Conservation (phyloP, 2,797 vertebrate species). For the Pseudochirops cupreus region DNA sequence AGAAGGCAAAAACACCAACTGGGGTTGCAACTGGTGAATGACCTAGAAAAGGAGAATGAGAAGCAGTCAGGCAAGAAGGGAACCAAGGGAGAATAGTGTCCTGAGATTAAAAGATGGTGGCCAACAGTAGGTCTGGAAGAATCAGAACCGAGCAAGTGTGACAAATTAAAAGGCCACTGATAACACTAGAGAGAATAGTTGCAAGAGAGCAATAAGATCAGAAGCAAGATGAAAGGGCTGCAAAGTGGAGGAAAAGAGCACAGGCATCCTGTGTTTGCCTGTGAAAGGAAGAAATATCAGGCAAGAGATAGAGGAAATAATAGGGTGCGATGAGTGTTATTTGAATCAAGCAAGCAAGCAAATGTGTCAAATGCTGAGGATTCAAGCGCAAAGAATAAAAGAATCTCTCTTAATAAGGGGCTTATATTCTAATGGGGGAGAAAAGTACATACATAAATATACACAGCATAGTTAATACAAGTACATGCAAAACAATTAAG, state of each 20-base stretch:
- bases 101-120: background rate
- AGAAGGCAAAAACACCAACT: background rate
- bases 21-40: background rate
- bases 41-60: background rate
- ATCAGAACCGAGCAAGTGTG: background rate
- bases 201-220: background rate
- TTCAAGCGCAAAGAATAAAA: background rate
- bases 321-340: background rate
- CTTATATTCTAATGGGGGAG: background rate
- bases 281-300: background rate
- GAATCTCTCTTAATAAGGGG: background rate
- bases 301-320: background rate
- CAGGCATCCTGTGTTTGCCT: background rate
- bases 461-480: background rate
- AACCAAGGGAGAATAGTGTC: background rate
- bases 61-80: background rate
- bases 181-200: background rate
- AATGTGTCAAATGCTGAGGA: background rate
- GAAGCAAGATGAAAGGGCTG: background rate
- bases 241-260: background rate
- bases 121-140: background rate
- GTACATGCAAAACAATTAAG: background rate
- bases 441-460: background rate
- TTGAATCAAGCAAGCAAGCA: background rate
- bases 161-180: background rate